phyloP scores from a whole-genome alignment of 2,797 vertebrate species.

The Calcarius lapponicus region DNA sequence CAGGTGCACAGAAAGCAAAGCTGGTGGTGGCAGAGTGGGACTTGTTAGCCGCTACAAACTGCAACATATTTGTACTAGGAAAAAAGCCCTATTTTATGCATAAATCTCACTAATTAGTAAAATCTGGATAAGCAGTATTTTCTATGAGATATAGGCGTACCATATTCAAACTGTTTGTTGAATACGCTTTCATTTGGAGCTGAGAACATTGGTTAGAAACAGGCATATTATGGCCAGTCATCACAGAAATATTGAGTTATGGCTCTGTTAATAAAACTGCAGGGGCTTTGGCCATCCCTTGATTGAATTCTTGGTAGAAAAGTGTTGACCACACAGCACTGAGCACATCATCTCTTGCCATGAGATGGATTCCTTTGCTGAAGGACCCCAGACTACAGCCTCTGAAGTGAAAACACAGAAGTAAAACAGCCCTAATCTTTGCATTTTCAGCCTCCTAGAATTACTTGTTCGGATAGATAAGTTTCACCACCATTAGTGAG shows the following conservation, averaged over 20 bases:
- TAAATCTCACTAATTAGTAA: conserved; percentile 1
- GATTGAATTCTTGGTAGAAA: not conserved
- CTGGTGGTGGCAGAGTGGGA: not conserved
- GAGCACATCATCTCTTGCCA: not conserved
- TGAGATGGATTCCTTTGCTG: not conserved
- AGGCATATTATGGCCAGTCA: not conserved
- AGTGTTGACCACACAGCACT: not conserved
- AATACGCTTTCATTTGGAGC: not conserved
- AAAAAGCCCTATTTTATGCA: not conserved
- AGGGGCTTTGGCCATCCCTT: not conserved
- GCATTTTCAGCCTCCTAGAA: not conserved
- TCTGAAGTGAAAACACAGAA: not conserved
- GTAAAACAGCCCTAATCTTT: not conserved
- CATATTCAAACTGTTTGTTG: not conserved
- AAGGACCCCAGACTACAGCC: not conserved
- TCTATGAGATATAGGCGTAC: not conserved
- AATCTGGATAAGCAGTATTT: not conserved
- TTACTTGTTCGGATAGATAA: not conserved
- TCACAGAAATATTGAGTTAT: not conserved
- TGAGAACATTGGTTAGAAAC: not conserved
- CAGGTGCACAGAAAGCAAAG: conserved; percentile 38
- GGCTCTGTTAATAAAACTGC: not conserved
- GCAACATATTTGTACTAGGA: not conserved
- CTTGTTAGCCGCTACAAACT: conserved; percentile 8
- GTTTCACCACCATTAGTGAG: not conserved